Conservation (phyloP, 2,888 invertebrate genomes). For the Andrena marginata region DNA sequence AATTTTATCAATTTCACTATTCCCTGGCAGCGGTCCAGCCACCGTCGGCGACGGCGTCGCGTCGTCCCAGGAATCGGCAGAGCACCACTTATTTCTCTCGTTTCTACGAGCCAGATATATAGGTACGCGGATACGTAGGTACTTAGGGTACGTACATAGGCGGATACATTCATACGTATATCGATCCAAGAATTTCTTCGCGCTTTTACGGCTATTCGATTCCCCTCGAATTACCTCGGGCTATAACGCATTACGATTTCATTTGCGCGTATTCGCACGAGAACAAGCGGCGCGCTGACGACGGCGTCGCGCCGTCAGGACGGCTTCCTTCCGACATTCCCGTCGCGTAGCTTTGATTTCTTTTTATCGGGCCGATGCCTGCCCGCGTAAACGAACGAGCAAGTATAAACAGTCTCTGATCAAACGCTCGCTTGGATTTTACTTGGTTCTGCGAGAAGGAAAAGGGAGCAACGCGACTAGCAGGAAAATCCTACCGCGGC, state of each 20-base stretch:
- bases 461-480: slow-evolving; percentile 50
- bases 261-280: background rate
- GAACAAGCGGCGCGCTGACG: background rate
- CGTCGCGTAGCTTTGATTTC: background rate
- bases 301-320: background rate
- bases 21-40: slow-evolving; percentile 75
- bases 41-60: background rate
- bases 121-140: too few species aligned
- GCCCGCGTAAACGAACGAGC: background rate
- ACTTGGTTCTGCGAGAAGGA: slow-evolving; percentile 52
- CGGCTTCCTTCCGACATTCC: background rate
- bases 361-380: background rate
- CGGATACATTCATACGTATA: background rate
- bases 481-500: slow-evolving; percentile 66
- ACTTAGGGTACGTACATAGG: too few species aligned
- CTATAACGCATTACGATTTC: slow-evolving; percentile 5
- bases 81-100: slow-evolving; percentile 49
- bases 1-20: slow-evolving; percentile 80
- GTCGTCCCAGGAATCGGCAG: slow-evolving; percentile 37
- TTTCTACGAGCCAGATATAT: slow-evolving; percentile 32
- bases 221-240: slow-evolving; percentile 12
- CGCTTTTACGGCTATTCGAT: slow-evolving; percentile 21
- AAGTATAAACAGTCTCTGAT: slow-evolving; percentile 77
- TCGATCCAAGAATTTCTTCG: slow-evolving; percentile 31
- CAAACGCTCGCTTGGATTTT: slow-evolving; percentile 69